Percentiles rank a stretch among this genome's conserved stretches.
Evolutionary conservation across 2,888 invertebrate species (phyloP).

Genomic region (Dione juno): DNA sequence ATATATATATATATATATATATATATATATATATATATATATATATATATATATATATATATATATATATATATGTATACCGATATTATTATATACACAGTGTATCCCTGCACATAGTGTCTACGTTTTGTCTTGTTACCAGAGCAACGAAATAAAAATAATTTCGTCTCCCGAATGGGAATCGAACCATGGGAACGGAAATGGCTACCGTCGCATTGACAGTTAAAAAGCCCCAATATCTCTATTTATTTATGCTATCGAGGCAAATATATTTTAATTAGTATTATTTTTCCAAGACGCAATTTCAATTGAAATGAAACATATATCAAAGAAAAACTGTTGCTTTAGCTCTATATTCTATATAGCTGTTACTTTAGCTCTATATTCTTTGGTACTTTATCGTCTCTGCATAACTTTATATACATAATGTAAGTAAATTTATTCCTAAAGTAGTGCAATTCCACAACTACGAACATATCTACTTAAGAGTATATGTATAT

Average conservation of each 20-base stretch:
- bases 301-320: slow-evolving; percentile 12
- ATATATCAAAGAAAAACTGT: slow-evolving; percentile 19
- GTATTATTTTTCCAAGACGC: background rate
- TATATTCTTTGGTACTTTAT: slow-evolving; percentile 24
- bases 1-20: too few relatives aligned
- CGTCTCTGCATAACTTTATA: slow-evolving; percentile 1
- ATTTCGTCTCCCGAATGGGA: too few relatives aligned
- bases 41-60: too few relatives aligned
- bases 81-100: too few relatives aligned
- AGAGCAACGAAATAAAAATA: too few relatives aligned
- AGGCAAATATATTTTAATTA: background rate
- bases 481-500: slow-evolving; percentile 16
- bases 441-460: slow-evolving; percentile 22
- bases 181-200: too few relatives aligned
- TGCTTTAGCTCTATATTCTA: slow-evolving; percentile 18
- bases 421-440: slow-evolving; percentile 26
- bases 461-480: slow-evolving; percentile 10
- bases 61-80: too few relatives aligned
- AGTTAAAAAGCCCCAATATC: too few relatives aligned
- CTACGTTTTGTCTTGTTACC: too few relatives aligned
- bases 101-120: too few relatives aligned
- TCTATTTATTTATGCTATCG: background rate
- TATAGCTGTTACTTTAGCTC: slow-evolving; percentile 20
- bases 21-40: too few relatives aligned
- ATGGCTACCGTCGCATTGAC: too few relatives aligned